phyloP scores from a whole-genome alignment of 2,797 vertebrate species.

The Pteropus rufus region DNA sequence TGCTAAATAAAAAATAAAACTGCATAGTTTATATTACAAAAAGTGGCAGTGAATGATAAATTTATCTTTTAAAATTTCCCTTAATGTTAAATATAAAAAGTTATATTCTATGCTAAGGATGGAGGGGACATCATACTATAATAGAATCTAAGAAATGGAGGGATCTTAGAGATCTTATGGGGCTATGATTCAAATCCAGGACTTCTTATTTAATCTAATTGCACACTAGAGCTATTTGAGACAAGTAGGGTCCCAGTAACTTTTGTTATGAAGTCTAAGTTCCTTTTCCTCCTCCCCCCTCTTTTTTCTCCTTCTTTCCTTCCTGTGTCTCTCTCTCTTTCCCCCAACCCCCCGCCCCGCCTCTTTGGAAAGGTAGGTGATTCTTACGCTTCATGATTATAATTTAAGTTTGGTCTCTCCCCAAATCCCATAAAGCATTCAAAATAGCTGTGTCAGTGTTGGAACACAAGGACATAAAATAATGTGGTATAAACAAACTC shows the following conservation, averaged over 20 bases:
- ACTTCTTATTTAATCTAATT: background rate
- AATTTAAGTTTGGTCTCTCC: background rate
- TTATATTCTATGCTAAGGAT: background rate
- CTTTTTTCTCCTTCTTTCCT: background rate
- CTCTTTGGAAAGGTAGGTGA: background rate
- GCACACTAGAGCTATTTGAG: background rate
- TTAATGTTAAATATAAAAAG: background rate
- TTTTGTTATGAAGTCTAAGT: background rate
- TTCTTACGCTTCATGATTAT: background rate
- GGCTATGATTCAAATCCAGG: background rate
- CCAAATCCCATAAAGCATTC: background rate
- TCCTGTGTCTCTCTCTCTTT: background rate
- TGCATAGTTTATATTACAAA: background rate
- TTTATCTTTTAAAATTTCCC: background rate
- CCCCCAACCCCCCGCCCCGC: background rate
- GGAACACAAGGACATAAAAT: background rate
- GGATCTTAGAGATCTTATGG: background rate
- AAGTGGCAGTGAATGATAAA: background rate
- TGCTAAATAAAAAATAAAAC: background rate
- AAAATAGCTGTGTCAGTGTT: background rate
- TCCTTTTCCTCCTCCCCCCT: background rate
- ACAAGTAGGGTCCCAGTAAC: background rate
- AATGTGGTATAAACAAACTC: background rate
- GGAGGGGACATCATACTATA: background rate
- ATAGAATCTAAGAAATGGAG: background rate